A percentile compares a stretch with the other conserved stretches of the same genome.
Conservation (phyloP, 2,797 vertebrate species). For the Dendrocincla fuliginosa region DNA sequence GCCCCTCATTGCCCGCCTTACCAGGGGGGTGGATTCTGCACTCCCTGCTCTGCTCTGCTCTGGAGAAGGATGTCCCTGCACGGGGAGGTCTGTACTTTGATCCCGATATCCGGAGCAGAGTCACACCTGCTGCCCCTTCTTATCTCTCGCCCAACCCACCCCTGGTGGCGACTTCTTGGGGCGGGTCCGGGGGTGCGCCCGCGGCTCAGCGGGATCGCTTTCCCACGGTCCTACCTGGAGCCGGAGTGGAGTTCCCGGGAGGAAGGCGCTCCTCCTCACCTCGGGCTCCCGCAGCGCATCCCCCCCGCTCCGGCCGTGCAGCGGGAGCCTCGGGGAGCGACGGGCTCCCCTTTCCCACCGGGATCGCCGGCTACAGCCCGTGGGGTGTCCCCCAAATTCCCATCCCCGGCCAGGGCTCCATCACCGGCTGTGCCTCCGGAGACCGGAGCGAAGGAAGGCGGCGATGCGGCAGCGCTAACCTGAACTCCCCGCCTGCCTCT, state of each 20-base stretch:
- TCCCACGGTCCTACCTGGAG: not conserved
- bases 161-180: rapidly evolving
- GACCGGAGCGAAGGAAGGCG: not conserved
- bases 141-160: not conserved
- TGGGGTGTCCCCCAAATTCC: not conserved
- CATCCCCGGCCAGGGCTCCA: not conserved
- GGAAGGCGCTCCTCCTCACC: not conserved
- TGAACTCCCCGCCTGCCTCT: not conserved
- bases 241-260: not conserved
- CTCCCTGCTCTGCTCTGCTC: rapidly evolving
- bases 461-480: not conserved
- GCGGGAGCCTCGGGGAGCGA: not conserved
- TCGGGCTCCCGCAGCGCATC: not conserved
- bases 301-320: not conserved
- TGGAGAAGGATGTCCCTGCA: rapidly evolving
- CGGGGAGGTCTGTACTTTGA: rapidly evolving
- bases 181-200: not conserved
- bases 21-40: rapidly evolving
- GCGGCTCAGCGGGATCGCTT: rapidly evolving
- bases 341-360: not conserved
- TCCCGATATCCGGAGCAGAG: rapidly evolving
- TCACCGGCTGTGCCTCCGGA: not conserved
- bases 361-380: not conserved
- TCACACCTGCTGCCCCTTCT: not conserved
- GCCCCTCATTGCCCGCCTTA: rapidly evolving